phyloP scores from a whole-genome alignment of 2,797 vertebrate species.

The Nannoperca obscura region DNA sequence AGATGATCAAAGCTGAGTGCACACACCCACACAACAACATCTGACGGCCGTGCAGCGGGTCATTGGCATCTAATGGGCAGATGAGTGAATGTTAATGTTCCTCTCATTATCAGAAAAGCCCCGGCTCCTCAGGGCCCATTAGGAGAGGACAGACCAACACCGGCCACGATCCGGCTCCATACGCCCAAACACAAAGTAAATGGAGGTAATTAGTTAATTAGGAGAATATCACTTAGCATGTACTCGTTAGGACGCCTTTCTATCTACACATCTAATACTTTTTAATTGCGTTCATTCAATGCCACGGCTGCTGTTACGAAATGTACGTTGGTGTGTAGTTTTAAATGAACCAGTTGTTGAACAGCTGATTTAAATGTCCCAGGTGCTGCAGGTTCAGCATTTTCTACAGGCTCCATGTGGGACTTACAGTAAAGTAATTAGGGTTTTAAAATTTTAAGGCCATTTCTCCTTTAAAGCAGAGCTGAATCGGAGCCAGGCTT shows the following conservation, averaged over 20 bases:
- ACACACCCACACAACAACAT: conserved; percentile 65
- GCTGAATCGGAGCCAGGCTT: conserved; percentile 36
- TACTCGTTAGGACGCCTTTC: conserved; percentile 40
- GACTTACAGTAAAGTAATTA: conserved; percentile 53
- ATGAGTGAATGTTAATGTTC: conserved; percentile 78
- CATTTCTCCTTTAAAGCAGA: conserved; percentile 54
- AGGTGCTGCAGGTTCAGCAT: conserved; percentile 56
- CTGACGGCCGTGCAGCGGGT: conserved; percentile 65
- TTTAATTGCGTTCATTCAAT: conserved; percentile 55
- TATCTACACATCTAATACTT: conserved; percentile 36
- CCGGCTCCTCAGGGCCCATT: conserved; percentile 63
- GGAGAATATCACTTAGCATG: conserved; percentile 50
- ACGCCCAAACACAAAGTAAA: conserved; percentile 64
- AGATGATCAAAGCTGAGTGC: conserved; percentile 63
- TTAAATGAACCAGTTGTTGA: conserved; percentile 44
- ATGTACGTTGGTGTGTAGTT: conserved; percentile 45
- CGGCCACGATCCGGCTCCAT: conserved; percentile 46
- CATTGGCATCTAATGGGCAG: conserved; percentile 74
- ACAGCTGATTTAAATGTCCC: conserved; percentile 65
- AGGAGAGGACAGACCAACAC: conserved; percentile 59
- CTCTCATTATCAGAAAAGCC: conserved; percentile 75
- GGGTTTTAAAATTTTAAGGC: conserved; percentile 40
- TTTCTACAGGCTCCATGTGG: conserved; percentile 40
- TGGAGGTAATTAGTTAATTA: conserved; percentile 75
- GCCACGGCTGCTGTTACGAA: conserved; percentile 10